Conservation (phyloP, 2,113 vertebrate species). For the Haliaeetus leucogaster region DNA sequence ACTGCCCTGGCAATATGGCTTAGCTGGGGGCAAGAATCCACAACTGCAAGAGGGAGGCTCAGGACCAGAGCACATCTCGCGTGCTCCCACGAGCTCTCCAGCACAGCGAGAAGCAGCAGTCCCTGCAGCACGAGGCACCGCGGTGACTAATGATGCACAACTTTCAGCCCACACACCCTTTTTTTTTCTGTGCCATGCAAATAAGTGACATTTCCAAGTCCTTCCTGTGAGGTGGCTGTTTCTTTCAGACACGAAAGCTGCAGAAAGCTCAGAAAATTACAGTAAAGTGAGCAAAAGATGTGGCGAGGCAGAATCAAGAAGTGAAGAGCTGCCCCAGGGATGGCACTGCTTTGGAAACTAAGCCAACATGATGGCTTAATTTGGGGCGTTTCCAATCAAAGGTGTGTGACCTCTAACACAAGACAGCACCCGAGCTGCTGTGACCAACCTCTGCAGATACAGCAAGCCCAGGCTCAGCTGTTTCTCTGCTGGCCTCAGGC, state of each 20-base stretch:
- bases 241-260: background rate
- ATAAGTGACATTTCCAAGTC: background rate
- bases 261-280: background rate
- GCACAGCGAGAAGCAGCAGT: background rate
- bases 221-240: background rate
- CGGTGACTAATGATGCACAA: background rate
- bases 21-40: accelerated
- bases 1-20: background rate
- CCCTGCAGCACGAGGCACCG: background rate
- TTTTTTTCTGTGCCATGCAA: background rate
- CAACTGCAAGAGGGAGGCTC: background rate
- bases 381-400: background rate
- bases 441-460: background rate
- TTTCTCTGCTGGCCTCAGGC: background rate
- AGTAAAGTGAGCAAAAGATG: background rate
- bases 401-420: background rate
- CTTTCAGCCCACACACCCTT: background rate
- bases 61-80: accelerated
- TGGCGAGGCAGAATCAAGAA: background rate
- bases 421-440: background rate
- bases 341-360: background rate
- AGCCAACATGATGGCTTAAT: background rate
- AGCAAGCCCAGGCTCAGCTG: background rate
- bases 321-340: background rate
- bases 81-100: background rate